These are phyloP conservation scores for Melanotaenia parkinsoni DNA, from an alignment of 2,797 vertebrate genomes.

Conservation along the genomic window DNA sequence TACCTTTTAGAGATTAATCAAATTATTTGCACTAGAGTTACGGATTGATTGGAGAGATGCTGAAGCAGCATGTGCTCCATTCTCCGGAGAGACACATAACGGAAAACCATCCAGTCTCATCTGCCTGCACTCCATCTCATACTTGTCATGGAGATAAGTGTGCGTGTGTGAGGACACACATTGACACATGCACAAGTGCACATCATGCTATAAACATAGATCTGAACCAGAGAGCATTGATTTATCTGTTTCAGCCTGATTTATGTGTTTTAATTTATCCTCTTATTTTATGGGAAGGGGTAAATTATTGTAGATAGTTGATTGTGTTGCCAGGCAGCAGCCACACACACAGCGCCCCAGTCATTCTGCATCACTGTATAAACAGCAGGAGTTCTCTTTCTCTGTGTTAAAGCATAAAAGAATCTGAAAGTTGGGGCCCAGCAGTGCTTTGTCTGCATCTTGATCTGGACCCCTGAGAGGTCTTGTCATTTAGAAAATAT, in stretches of 20 bases:
- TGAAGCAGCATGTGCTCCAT: constrained; percentile 61
- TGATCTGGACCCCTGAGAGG: constrained; percentile 46
- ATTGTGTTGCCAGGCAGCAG: constrained; percentile 47
- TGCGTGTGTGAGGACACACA: not conserved
- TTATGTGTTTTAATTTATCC: constrained; percentile 66
- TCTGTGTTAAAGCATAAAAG: constrained; percentile 24
- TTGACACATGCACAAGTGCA: constrained; percentile 6
- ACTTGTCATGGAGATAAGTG: constrained; percentile 50
- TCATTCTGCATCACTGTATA: constrained; percentile 17
- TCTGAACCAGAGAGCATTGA: constrained; percentile 41
- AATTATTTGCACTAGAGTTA: constrained; percentile 56
- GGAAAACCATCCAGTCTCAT: constrained; percentile 60
- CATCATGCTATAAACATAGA: constrained; percentile 30
- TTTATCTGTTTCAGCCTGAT: constrained; percentile 55
- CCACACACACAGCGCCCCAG: not conserved
- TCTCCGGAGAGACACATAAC: constrained; percentile 43
- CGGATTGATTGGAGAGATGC: constrained; percentile 69
- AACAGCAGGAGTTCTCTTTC: constrained; percentile 30
- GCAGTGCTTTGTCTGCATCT: constrained; percentile 3
- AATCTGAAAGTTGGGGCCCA: constrained; percentile 19
- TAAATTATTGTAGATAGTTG: constrained; percentile 28
- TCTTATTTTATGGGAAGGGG: constrained; percentile 31
- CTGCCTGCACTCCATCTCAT: constrained; percentile 55
- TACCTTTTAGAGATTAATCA: constrained; percentile 52
- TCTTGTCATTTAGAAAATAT: constrained; percentile 23